Conservation (phyloP, 2,113 vertebrate species). For the Cebus imitator region DNA sequence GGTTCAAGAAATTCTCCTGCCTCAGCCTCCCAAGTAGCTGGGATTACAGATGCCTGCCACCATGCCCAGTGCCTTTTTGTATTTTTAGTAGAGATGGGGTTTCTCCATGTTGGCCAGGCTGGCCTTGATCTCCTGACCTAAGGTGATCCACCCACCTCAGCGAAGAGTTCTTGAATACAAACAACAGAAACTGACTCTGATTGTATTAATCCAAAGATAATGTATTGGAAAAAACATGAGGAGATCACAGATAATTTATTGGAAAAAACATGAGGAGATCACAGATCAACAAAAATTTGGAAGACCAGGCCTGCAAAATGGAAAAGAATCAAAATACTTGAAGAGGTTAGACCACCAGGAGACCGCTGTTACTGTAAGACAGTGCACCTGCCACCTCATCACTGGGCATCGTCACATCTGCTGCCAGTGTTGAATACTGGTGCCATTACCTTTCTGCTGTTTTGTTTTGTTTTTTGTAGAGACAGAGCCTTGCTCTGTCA, state of each 20-base stretch:
- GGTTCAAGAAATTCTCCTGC: too few relatives aligned
- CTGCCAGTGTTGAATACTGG: neutral
- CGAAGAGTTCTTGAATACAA: neutral
- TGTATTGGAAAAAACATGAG: neutral
- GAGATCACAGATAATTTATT: neutral
- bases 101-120: too few relatives aligned
- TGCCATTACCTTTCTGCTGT: neutral
- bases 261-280: neutral
- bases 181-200: neutral
- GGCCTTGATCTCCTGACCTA: too few relatives aligned
- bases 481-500: too few relatives aligned
- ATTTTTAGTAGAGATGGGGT: too few relatives aligned
- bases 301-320: neutral
- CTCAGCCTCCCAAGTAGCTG: too few relatives aligned
- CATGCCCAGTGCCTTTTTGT: too few relatives aligned
- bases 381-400: too few relatives aligned
- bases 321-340: neutral
- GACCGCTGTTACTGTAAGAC: neutral
- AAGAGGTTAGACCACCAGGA: neutral
- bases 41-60: too few relatives aligned
- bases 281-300: neutral
- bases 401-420: neutral
- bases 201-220: neutral
- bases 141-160: too few relatives aligned
- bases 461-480: too few relatives aligned